Base-by-base conservation (phyloP, 2,113 vertebrate genomes). In the Fukomys damarensis region DNA sequence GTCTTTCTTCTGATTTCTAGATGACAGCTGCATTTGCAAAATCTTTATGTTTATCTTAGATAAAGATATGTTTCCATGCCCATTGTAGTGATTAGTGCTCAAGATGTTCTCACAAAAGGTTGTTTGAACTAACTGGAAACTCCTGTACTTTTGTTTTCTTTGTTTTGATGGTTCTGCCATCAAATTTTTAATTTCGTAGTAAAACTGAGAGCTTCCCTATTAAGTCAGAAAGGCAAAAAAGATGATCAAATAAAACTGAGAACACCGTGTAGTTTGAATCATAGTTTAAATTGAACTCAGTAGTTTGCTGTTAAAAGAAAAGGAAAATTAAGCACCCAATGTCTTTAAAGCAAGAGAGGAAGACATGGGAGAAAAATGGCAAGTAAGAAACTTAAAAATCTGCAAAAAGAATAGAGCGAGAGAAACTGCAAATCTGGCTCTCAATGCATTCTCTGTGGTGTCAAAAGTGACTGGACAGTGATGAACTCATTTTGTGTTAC, bases 371-470 rank as follows among this genome's bases (percentile, higher is more conserved):
- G 4, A 16, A 66, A 49, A 61, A 38, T 52, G 26, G 10, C 19
- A 28, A 86, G 9, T 58, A 61, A 80, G 24, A 32, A 12, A 13
- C 12, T 14, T 70, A 35, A 52, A 54, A 85, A 58, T 28, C 38
- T 59, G 2, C 32, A 56, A 12, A 77, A 28, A 11, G 7, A 10
- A 19, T 22, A 66, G 0, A 2, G 24, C 52, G 28, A 11, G 5
- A 35, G 32, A 19, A 88, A 76, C 66, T 16, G 32, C 1, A 1
- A 38, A 59, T 12, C 4, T 20, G 2, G 0, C 14, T 16, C 17
- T 38, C 35, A 49, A 3, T 49, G 6, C 10, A 22, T 32, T 58
- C 35, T n/a, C 20, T 0, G 0, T 26, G 4, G 3, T 10, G 4
- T 74, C 46, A 43, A 12, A 14, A 43, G 16, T 16, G 11, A 13